Evolutionary conservation across 2,797 vertebrate genomes (phyloP).

Genomic region (Ptychadena robeensis): DNA sequence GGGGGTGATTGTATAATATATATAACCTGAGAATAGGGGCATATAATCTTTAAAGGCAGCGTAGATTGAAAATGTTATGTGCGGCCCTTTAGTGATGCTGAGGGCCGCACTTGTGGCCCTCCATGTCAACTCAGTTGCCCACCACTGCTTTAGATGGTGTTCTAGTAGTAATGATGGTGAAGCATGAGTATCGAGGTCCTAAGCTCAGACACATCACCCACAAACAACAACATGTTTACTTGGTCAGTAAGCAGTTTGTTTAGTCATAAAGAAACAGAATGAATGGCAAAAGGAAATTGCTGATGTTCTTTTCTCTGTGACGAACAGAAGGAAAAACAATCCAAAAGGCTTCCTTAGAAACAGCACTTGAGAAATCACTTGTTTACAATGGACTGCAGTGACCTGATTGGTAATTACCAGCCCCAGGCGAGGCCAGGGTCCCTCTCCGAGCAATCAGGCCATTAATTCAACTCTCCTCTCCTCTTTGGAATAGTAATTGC

Average conservation of each 20-base stretch:
- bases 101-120: too few relatives aligned
- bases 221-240: not conserved
- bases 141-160: too few relatives aligned
- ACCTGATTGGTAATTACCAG: slow-evolving; percentile 71
- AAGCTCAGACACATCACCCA: not conserved
- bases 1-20: too few relatives aligned
- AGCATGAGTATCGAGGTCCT: not conserved
- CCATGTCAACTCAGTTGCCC: too few relatives aligned
- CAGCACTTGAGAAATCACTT: slow-evolving; percentile 66
- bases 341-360: slow-evolving; percentile 21
- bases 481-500: slow-evolving; percentile 68
- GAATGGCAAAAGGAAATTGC: not conserved
- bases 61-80: too few relatives aligned
- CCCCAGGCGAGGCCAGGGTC: slow-evolving; percentile 67
- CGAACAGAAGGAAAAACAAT: slow-evolving; percentile 3
- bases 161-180: too few relatives aligned
- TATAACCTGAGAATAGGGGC: too few relatives aligned
- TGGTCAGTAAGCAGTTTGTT: not conserved
- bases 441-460: slow-evolving; percentile 65
- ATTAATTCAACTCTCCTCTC: slow-evolving; percentile 69
- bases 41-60: too few relatives aligned
- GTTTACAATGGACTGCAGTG: slow-evolving; percentile 69
- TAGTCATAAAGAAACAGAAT: not conserved
- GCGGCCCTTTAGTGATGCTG: too few relatives aligned
- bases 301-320: not conserved